Evolutionary conservation across 2,797 vertebrate species (phyloP).

Genomic region (Sebastes steindachneri): DNA sequence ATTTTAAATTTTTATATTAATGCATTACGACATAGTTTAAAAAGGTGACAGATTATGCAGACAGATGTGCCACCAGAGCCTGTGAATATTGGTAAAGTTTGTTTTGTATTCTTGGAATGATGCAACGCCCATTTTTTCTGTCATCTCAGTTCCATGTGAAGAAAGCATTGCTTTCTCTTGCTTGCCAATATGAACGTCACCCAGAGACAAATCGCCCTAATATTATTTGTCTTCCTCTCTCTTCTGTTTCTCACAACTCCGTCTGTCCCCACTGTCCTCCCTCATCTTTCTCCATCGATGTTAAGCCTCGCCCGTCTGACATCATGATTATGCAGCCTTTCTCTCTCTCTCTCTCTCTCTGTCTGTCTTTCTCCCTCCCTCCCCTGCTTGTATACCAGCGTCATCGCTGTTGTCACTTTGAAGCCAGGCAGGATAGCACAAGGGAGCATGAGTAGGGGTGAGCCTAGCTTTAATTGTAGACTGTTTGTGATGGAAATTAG

Average conservation of each 20-base stretch:
- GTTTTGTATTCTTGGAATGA: background rate
- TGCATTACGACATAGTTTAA: background rate
- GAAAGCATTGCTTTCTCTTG: background rate
- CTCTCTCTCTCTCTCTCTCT: background rate
- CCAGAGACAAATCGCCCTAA: background rate
- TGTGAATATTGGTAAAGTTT: background rate
- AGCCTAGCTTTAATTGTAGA: slow-evolving; percentile 70
- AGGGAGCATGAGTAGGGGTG: slow-evolving; percentile 24
- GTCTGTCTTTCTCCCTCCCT: background rate
- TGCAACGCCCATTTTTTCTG: too few species aligned
- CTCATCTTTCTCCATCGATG: slow-evolving; percentile 22
- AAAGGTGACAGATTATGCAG: background rate
- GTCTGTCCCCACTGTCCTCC: slow-evolving; percentile 18
- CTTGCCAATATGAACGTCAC: background rate
- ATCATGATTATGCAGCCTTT: slow-evolving; percentile 29
- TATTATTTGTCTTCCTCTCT: background rate
- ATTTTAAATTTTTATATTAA: too few species aligned
- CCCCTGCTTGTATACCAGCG: background rate
- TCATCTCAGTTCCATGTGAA: background rate
- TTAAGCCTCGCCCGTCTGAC: slow-evolving; percentile 34
- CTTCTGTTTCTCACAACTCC: slow-evolving; percentile 4
- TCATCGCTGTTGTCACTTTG: slow-evolving; percentile 49
- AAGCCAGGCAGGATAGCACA: slow-evolving; percentile 19
- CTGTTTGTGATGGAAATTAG: slow-evolving; percentile 69
- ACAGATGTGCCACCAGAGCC: background rate